phyloP scores from a whole-genome alignment of 2,888 invertebrate genomes.

The Platycheirus albimanus region DNA sequence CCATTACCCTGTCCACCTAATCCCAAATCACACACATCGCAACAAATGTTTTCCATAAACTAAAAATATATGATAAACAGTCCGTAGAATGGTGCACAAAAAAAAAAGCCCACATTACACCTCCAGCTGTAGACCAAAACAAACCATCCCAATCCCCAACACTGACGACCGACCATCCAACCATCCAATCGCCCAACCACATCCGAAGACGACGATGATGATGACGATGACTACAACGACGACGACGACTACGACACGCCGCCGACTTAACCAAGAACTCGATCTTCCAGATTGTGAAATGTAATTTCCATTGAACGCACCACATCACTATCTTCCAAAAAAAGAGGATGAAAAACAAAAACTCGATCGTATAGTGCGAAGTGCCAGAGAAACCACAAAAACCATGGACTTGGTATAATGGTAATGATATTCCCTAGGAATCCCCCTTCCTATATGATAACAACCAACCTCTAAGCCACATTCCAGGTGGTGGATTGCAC shows the following conservation, averaged over 20 bases:
- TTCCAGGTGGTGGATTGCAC: constrained; percentile 44
- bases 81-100: constrained; percentile 23
- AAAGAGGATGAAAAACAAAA: constrained; percentile 36
- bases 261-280: constrained; percentile 49
- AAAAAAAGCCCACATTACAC: constrained; percentile 67
- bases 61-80: constrained; percentile 50
- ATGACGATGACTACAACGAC: constrained; percentile 30
- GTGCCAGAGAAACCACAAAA: constrained; percentile 64
- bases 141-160: constrained; percentile 11
- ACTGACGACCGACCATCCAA: constrained; percentile 11
- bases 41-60: constrained; percentile 49
- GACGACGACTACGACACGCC: background rate
- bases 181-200: constrained; percentile 66
- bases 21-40: constrained; percentile 30
- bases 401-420: constrained; percentile 64
- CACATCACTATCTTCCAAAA: constrained; percentile 13
- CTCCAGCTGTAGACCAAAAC: constrained; percentile 67
- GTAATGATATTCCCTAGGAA: constrained; percentile 56
- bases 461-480: constrained; percentile 39
- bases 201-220: constrained; percentile 55
- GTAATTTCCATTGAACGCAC: constrained; percentile 62
- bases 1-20: constrained; percentile 62
- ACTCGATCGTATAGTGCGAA: constrained; percentile 56
- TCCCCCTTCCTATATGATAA: background rate
- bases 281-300: constrained; percentile 69